phyloP scores from a whole-genome alignment of 2,888 invertebrate genomes.

The Cecidostiba fungosa region DNA sequence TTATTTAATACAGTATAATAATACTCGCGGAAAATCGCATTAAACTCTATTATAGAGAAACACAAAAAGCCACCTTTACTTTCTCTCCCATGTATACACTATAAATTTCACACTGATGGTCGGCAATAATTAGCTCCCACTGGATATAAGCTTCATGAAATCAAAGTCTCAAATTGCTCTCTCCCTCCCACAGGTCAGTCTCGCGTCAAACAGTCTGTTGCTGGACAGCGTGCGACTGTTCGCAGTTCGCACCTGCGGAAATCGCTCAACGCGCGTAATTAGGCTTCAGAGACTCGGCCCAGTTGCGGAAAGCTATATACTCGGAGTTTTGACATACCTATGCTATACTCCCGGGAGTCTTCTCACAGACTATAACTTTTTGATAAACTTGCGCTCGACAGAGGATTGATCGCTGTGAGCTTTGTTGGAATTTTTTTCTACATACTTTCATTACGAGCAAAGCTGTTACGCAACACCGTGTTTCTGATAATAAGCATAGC shows the following conservation, averaged over 20 bases:
- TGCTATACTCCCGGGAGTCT: neutral
- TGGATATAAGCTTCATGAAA: neutral
- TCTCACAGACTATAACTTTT: neutral
- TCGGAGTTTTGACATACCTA: no score
- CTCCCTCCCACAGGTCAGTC: neutral
- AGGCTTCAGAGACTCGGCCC: neutral
- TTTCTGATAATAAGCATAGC: no score
- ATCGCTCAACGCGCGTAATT: neutral
- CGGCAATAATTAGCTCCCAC: no score
- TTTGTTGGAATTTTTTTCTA: no score
- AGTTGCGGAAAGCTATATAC: neutral
- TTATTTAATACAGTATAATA: neutral
- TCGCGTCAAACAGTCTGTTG: neutral
- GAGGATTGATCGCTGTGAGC: no score
- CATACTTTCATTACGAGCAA: no score
- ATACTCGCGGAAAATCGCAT: neutral
- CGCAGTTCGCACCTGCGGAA: slow-evolving; percentile 10
- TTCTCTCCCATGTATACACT: neutral
- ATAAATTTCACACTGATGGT: neutral
- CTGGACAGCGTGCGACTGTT: slow-evolving; percentile 4
- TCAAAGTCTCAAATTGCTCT: neutral
- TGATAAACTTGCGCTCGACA: neutral
- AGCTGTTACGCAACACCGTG: no score
- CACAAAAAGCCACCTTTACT: neutral
- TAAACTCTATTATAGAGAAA: neutral